These are phyloP conservation scores for Dascyllus trimaculatus DNA, from an alignment of 2,113 vertebrate species.

Conservation along the genomic window DNA sequence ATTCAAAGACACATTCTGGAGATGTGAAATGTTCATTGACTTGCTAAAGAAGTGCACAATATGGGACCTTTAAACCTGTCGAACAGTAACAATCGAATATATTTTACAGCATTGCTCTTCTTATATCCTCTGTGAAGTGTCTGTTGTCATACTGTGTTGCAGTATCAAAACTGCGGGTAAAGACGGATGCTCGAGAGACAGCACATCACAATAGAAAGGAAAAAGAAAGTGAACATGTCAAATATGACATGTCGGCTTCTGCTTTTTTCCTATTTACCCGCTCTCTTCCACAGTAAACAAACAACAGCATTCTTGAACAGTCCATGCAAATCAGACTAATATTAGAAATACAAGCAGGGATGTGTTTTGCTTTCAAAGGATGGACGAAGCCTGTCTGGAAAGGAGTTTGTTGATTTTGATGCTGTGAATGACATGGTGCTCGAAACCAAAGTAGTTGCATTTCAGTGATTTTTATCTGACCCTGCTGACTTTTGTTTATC, in stretches of 20 bases:
- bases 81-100: too few relatives aligned
- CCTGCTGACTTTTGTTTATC: conserved; percentile 4
- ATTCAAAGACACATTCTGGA: too few relatives aligned
- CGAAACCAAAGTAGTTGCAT: background rate
- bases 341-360: conserved; percentile 43
- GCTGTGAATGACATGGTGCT: background rate
- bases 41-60: too few relatives aligned
- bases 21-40: too few relatives aligned
- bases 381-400: conserved; percentile 5
- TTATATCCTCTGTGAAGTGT: background rate
- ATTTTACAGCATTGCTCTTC: too few relatives aligned
- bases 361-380: conserved; percentile 27
- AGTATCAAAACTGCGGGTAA: background rate
- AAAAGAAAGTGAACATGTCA: conserved; percentile 4
- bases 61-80: too few relatives aligned
- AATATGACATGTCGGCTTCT: conserved; percentile 13
- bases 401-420: conserved; percentile 5
- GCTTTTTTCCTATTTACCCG: background rate
- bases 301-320: conserved; percentile 1
- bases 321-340: conserved; percentile 20
- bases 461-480: background rate
- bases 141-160: background rate
- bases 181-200: background rate
- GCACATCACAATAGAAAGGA: background rate
- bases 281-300: conserved; percentile 12